phyloP scores from a whole-genome alignment of 2,113 vertebrate genomes.

The Rhea americana region DNA sequence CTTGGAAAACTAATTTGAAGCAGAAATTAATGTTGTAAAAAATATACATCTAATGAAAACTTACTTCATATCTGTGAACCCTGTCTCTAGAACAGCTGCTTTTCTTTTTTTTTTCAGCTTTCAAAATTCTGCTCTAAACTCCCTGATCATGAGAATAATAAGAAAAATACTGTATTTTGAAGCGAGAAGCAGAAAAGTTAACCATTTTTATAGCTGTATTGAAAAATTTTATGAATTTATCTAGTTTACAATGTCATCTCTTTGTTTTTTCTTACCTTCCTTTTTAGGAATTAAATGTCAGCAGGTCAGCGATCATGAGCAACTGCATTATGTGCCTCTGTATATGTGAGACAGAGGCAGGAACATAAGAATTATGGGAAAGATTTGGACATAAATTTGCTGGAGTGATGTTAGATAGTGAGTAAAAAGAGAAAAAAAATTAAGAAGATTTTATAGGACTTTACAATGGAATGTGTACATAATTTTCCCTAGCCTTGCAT shows the following conservation, averaged over 20 bases:
- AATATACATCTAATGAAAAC: fast-evolving
- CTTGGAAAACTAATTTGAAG: background rate
- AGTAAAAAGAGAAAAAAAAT: background rate
- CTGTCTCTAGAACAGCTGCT: background rate
- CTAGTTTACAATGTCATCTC: background rate
- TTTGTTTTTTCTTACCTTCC: background rate
- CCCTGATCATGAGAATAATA: background rate
- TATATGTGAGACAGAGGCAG: background rate
- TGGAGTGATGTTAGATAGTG: background rate
- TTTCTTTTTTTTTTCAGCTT: background rate
- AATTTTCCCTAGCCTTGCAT: background rate
- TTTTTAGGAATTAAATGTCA: background rate
- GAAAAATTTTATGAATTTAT: background rate
- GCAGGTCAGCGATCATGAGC: background rate
- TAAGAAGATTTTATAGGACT: fast-evolving
- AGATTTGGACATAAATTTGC: background rate
- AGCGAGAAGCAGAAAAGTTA: background rate
- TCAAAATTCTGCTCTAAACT: background rate
- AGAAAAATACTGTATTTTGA: background rate
- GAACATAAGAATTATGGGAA: background rate
- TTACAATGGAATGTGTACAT: background rate
- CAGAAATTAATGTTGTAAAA: background rate
- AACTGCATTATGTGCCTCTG: background rate
- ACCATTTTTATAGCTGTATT: background rate
- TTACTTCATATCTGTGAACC: fast-evolving